Percentiles rank a stretch among this genome's conserved stretches.
These are phyloP conservation scores for Pelagia noctiluca DNA, from an alignment of 30 jellyfish, hydroid and myxozoan species.

Conservation along the genomic window DNA sequence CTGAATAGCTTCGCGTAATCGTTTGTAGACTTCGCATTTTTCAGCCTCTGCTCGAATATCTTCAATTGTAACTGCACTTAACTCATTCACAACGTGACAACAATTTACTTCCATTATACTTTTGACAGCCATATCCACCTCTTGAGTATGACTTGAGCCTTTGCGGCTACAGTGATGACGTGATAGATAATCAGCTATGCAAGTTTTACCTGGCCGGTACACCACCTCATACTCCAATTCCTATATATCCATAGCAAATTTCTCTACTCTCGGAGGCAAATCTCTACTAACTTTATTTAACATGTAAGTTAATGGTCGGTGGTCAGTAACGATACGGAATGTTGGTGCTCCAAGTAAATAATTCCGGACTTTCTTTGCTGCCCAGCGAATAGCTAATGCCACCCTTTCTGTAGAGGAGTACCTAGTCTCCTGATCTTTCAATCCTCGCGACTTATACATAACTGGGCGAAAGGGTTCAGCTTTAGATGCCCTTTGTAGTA, in stretches of 20 bases:
- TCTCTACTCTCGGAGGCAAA: conserved; percentile 2
- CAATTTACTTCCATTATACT: background rate
- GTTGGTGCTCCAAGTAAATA: conserved; percentile 5
- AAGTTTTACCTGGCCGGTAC: conserved; percentile 5
- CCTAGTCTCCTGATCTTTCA: conserved; percentile 2
- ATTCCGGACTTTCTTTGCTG: conserved; percentile 2
- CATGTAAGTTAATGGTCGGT: conserved; percentile 5
- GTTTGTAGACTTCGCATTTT: background rate
- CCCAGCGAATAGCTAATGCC: conserved; percentile 9
- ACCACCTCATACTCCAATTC: conserved; percentile 4
- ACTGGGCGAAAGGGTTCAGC: conserved; percentile 10
- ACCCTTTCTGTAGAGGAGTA: background rate
- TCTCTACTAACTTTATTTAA: background rate
- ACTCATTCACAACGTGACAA: conserved; percentile 5
- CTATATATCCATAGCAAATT: background rate
- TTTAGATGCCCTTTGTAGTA: background rate
- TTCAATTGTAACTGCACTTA: background rate
- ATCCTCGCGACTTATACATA: conserved; percentile 5
- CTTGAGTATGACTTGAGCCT: conserved; percentile 1
- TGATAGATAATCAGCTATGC: background rate
- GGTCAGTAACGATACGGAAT: conserved; percentile 6
- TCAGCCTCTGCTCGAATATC: conserved; percentile 8
- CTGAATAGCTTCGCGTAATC: conserved; percentile 6
- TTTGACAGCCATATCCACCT: conserved; percentile 3
- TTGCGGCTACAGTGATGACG: conserved; percentile 6